Evolutionary conservation across 2,888 invertebrate genomes (phyloP).

Genomic region (Conops quadrifasciatus): DNA sequence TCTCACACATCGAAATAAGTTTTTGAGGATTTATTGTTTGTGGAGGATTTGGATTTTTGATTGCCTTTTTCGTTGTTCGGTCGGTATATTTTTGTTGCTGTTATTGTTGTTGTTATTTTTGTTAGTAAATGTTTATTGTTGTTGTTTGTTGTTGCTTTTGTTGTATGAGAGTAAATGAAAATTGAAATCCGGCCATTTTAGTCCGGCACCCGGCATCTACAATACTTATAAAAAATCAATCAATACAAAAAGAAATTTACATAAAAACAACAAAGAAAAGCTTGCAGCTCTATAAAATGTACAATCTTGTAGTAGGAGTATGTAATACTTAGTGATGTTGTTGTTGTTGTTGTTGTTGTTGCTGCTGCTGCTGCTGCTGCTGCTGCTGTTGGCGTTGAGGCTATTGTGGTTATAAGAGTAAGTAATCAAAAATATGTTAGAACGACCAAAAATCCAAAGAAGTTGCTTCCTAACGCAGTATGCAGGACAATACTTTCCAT

Average conservation of each 20-base stretch:
- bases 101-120: not conserved
- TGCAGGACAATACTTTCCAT: not conserved
- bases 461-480: not conserved
- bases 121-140: not conserved
- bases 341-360: not conserved
- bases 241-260: slow-evolving; percentile 7
- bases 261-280: slow-evolving; percentile 5
- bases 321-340: not conserved
- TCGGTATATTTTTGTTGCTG: not conserved
- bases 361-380: not conserved
- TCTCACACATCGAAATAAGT: not conserved
- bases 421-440: not conserved
- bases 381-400: not conserved
- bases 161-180: not conserved
- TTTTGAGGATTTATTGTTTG: not conserved
- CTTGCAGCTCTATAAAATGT: not conserved
- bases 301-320: no score
- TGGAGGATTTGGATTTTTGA: not conserved
- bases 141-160: not conserved
- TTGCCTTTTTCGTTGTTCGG: not conserved
- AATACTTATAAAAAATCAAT: slow-evolving; percentile 25
- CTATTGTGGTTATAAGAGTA: no score
- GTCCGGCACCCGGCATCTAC: slow-evolving; percentile 11
- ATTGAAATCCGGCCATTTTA: slow-evolving; percentile 25
- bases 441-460: not conserved